Conservation (phyloP, 2,888 invertebrate genomes). For the Yponomeuta evonymella region DNA sequence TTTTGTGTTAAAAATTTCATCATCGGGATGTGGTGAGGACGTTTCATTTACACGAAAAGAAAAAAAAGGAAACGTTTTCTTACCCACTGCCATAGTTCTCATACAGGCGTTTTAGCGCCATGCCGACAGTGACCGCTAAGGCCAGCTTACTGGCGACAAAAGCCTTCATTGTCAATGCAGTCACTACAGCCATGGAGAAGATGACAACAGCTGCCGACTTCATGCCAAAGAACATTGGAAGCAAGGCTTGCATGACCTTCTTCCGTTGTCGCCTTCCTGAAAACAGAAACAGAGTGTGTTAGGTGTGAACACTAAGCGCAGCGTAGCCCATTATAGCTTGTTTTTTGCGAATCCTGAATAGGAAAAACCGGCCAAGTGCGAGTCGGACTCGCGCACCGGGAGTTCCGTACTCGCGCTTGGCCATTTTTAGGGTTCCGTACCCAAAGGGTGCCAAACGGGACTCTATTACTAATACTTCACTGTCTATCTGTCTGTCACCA, state of each 20-base stretch:
- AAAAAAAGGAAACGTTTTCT: constrained; percentile 28
- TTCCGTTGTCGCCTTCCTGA: constrained; percentile 70
- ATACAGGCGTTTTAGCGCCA: constrained; percentile 78
- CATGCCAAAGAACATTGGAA: constrained; percentile 82
- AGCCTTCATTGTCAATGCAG: constrained; percentile 80
- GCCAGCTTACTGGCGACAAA: constrained; percentile 82
- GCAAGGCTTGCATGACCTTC: constrained; percentile 77
- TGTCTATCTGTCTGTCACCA: too few species aligned
- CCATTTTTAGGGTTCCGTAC: too few species aligned
- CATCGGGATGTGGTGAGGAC: neutral
- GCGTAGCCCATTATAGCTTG: too few species aligned
- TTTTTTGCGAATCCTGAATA: too few species aligned
- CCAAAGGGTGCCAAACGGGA: too few species aligned
- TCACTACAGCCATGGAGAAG: constrained; percentile 77
- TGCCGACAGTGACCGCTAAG: constrained; percentile 77
- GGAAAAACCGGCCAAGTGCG: too few species aligned
- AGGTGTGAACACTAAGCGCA: too few species aligned
- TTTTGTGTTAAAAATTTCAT: too few species aligned
- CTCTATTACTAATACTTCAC: too few species aligned
- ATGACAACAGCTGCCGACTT: constrained; percentile 80
- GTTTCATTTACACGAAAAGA: neutral
- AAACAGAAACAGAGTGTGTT: neutral
- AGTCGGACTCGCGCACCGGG: too few species aligned
- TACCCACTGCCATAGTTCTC: constrained; percentile 72
- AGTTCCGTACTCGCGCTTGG: too few species aligned